These are phyloP conservation scores for Thecophora atra DNA, from an alignment of 2,888 invertebrate genomes.

Conservation along the genomic window DNA sequence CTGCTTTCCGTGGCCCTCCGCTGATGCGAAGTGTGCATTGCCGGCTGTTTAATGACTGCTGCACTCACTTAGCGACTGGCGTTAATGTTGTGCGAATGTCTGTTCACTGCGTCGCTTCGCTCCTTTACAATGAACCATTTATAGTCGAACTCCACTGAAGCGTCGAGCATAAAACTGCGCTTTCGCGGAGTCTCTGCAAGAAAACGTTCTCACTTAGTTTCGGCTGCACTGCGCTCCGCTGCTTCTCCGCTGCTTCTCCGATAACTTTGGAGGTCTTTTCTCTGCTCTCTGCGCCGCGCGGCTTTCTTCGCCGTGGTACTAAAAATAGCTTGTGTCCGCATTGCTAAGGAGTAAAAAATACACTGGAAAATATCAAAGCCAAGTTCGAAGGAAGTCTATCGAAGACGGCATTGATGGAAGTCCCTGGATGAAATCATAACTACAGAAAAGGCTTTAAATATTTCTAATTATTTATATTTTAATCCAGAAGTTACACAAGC, in stretches of 20 bases:
- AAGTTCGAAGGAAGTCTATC: too few relatives aligned
- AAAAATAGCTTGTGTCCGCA: constrained; percentile 33
- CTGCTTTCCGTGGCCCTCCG: background rate
- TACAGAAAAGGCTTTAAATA: too few relatives aligned
- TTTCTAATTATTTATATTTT: too few relatives aligned
- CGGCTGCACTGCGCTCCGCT: too few relatives aligned
- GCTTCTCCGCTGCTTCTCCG: background rate
- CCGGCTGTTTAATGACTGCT: constrained; percentile 8
- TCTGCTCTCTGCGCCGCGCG: background rate
- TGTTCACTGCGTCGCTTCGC: background rate
- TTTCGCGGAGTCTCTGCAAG: constrained; percentile 1
- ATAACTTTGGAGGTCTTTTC: background rate
- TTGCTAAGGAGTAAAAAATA: constrained; percentile 9
- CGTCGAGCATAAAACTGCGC: constrained; percentile 17
- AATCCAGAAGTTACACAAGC: too few relatives aligned
- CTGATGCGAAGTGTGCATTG: background rate
- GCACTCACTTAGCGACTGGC: constrained; percentile 11
- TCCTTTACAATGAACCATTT: constrained; percentile 33
- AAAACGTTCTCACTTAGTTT: background rate
- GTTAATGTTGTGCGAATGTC: background rate
- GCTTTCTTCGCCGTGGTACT: background rate
- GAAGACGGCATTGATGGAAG: too few relatives aligned
- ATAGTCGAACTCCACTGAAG: constrained; percentile 29
- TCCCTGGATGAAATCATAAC: too few relatives aligned
- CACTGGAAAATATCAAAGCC: constrained; percentile 25